Evolutionary conservation across 2,888 invertebrate species (phyloP), one percentile per base, ranked within the genome.

Genomic region (Cephus nigrinus): DNA sequence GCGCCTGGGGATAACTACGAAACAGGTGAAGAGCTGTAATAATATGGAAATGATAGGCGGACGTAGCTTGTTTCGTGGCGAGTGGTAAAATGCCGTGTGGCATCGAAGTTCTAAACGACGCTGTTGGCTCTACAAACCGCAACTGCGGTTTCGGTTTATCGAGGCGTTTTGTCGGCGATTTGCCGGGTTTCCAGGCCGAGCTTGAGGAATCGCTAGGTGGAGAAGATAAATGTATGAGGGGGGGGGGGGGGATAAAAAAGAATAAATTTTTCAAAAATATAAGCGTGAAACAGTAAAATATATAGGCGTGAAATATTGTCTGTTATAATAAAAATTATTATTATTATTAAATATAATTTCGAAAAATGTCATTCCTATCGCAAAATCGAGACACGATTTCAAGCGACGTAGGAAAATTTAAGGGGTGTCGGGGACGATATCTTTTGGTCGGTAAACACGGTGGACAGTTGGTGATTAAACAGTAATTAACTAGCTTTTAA

Each of bases 11-110:
- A 33, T 15, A 33, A 33, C 71, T 23, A 32, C 12, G 32, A 71
- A 71, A 84, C 82, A 85, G 83, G 82, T 84, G 84, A 81, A 80
- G 81, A 83, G 73, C 82, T 80, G 81, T 84, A 86, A 85, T 86
- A 86, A 86, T 86, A 88, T 86, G 86, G 81, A 86, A 86, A 88
- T 85, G 82, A 85, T 83, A 79, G 83, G 79, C 80, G 81, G 81
- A 40, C 74, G 74, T 73, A 79, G 72, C 78, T 82, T 80, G 75
- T 81, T 82, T 84, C 69, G 82, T 79, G 80, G 80, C 76, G 73
- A 80, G 80, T 77, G 82, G 81, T 80, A 80, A 78, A 76, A 84
- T 80, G 79, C 80, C 34, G 34, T 81, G 81, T 80, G 78, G 71
- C 11, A 34, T 31, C 74, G 36, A 77, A 71, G 78, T 73, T 76